These are phyloP conservation scores for Mallotus villosus DNA, from an alignment of 2,797 vertebrate species.

Conservation along the genomic window DNA sequence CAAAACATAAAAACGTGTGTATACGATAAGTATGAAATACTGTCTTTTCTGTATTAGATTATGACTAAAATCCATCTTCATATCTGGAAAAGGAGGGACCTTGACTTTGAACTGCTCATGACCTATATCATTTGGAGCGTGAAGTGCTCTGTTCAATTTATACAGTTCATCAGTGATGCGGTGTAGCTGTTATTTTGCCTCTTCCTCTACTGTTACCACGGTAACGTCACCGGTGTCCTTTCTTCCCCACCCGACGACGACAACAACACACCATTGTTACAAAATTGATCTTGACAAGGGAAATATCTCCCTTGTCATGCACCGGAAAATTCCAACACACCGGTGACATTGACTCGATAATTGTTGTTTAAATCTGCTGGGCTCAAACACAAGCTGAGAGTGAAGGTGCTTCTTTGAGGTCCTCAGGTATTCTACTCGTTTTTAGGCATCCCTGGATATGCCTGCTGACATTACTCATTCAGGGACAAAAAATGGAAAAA, in stretches of 20 bases:
- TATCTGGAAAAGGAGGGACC: not conserved
- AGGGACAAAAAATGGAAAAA: too few relatives aligned
- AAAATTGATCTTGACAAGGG: slow-evolving; percentile 55
- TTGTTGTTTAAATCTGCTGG: slow-evolving; percentile 48
- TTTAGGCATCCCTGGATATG: not conserved
- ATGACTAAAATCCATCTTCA: not conserved
- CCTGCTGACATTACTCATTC: not conserved
- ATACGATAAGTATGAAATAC: not conserved
- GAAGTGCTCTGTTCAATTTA: slow-evolving; percentile 25
- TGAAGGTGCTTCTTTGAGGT: not conserved
- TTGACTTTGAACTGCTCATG: slow-evolving; percentile 13
- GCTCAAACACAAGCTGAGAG: slow-evolving; percentile 31
- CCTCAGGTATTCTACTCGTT: not conserved
- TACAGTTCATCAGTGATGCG: slow-evolving; percentile 27
- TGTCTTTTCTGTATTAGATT: slow-evolving; percentile 1
- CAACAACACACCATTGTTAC: slow-evolving; percentile 36
- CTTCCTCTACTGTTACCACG: slow-evolving; percentile 22
- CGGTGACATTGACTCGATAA: slow-evolving; percentile 41
- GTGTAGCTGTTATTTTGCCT: slow-evolving; percentile 13
- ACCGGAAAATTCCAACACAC: slow-evolving; percentile 36
- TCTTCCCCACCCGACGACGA: slow-evolving; percentile 35
- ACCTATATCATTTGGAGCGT: slow-evolving; percentile 19
- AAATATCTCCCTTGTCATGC: slow-evolving; percentile 51
- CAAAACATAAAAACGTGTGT: not conserved
- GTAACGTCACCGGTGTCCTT: slow-evolving; percentile 40